Evolutionary conservation across 1,140 invertebrate species (phyloP).

Genomic region (Druon quercuslanigerum): DNA sequence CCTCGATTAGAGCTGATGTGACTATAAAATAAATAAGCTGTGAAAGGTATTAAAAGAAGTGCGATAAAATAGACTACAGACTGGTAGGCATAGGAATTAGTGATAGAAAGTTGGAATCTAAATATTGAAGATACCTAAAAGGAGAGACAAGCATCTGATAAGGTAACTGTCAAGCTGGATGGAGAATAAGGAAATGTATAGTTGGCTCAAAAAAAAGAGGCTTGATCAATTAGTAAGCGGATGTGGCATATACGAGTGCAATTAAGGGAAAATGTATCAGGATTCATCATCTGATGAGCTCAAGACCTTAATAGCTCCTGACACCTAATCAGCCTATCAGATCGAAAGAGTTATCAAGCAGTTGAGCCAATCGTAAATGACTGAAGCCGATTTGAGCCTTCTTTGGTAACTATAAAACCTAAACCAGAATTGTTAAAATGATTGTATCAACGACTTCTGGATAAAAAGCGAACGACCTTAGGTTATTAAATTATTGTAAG

Average conservation of each 20-base stretch:
- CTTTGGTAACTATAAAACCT: too few species aligned
- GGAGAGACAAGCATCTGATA: not conserved
- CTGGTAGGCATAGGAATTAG: conserved; percentile 5
- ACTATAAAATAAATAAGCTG: not conserved
- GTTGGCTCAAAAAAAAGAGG: not conserved
- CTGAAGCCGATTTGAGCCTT: too few species aligned
- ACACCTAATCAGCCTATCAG: too few species aligned
- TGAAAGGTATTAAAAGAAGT: not conserved
- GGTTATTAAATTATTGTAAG: too few species aligned
- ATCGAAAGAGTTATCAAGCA: too few species aligned
- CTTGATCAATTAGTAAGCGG: not conserved
- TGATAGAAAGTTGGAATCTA: conserved; percentile 5
- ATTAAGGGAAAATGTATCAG: too few species aligned
- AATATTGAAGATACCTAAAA: not conserved
- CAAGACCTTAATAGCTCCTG: too few species aligned
- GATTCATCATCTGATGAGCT: too few species aligned
- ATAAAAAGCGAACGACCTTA: too few species aligned
- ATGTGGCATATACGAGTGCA: not conserved
- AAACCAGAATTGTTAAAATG: too few species aligned
- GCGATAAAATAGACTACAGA: not conserved
- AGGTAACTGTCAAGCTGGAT: conserved; percentile 17
- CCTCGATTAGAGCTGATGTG: not conserved
- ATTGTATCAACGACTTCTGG: too few species aligned
- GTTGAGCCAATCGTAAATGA: too few species aligned
- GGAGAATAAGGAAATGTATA: not conserved